These are phyloP conservation scores for Melanotaenia pygmaea DNA, from an alignment of 2,797 vertebrate species.

Conservation along the genomic window DNA sequence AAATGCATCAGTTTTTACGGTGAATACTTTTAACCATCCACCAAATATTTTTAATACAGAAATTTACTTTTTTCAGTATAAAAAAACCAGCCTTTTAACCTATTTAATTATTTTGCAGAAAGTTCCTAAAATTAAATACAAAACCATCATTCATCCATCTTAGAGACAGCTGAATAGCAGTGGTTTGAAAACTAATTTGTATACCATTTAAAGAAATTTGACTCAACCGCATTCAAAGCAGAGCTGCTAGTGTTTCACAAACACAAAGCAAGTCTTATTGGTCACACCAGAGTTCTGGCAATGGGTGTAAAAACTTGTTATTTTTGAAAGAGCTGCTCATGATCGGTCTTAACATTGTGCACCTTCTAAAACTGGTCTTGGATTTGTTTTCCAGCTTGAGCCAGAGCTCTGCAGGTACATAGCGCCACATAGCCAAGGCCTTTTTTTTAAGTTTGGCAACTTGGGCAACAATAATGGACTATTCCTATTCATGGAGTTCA, in stretches of 20 bases:
- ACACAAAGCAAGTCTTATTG: slow-evolving; percentile 9
- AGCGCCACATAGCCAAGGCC: neutral
- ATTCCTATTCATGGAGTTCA: neutral
- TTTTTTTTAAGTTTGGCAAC: neutral
- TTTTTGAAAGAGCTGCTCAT: neutral
- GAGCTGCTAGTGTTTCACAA: slow-evolving; percentile 15
- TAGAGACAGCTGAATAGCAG: slow-evolving; percentile 29
- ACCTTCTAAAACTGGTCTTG: neutral
- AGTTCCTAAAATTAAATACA: neutral
- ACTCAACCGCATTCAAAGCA: slow-evolving; percentile 58
- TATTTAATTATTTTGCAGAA: neutral
- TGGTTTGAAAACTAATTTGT: slow-evolving; percentile 17
- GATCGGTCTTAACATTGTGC: neutral
- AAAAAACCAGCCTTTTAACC: neutral
- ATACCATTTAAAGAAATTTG: slow-evolving; percentile 66
- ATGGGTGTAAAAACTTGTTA: neutral
- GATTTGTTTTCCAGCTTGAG: neutral
- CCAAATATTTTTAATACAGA: neutral
- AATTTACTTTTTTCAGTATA: neutral
- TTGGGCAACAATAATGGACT: no score
- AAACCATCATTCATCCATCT: neutral
- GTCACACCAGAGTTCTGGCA: neutral
- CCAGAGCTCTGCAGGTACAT: neutral
- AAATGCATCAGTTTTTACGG: neutral
- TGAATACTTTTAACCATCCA: neutral